Conservation (phyloP, 2,888 invertebrate genomes). For the Osedax fenrisi region DNA sequence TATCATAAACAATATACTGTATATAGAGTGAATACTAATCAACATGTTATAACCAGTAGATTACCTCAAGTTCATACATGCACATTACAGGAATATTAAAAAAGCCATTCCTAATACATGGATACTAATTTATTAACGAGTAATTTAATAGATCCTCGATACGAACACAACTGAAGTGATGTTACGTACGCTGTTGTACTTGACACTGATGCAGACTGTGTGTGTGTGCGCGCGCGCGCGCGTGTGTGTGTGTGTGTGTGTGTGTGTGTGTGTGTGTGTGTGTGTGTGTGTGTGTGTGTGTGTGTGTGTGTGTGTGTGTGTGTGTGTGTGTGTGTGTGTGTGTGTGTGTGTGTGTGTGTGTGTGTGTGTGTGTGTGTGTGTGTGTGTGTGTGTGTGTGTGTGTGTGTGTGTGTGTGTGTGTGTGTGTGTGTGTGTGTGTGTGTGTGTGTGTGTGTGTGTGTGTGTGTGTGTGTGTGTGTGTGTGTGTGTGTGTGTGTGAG, state of each 20-base stretch:
- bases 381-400: constrained; percentile 4
- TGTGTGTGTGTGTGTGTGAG: constrained; percentile 3
- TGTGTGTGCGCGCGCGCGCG: background rate
- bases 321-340: constrained; percentile 6
- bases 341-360: constrained; percentile 10
- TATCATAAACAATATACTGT: too few relatives aligned
- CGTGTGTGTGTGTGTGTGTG: background rate
- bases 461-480: constrained; percentile 9
- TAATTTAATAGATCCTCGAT: too few relatives aligned
- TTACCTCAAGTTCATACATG: too few relatives aligned
- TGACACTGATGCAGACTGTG: too few relatives aligned
- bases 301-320: constrained; percentile 10
- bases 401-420: constrained; percentile 9
- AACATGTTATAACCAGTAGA: too few relatives aligned
- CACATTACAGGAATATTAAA: too few relatives aligned
- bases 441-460: background rate
- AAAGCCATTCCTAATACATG: too few relatives aligned
- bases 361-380: constrained; percentile 10
- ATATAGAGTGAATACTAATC: too few relatives aligned
- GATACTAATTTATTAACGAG: too few relatives aligned
- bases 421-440: constrained; percentile 2
- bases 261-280: constrained; percentile 10
- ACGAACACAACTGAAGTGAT: too few relatives aligned
- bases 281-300: constrained; percentile 6
- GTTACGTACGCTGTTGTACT: too few relatives aligned